Base-by-base conservation (phyloP, 1,140 invertebrate species). In the Neocloeon triangulifer region DNA sequence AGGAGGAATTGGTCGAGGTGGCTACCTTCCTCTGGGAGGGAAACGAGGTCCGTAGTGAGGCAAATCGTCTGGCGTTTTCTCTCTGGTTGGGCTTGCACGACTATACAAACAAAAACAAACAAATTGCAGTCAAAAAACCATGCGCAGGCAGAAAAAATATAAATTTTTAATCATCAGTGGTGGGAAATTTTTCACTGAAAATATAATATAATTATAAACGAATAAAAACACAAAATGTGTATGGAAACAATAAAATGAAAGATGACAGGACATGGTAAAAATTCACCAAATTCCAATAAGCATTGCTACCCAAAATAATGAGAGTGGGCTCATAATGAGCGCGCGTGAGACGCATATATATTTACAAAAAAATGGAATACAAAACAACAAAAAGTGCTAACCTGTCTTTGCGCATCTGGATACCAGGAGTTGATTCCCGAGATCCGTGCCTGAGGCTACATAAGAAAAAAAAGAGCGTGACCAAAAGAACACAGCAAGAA, bases 31-130 rank as follows among this genome's bases (percentile, higher is more conserved):
- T 64, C 66, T 70, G 28, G 75, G 64, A 59, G 75, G 73, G 60
- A 86, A 86, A 50, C 77, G 58, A 33, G 81, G 80, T 40, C 79
- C 80, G 55, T 77, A 76, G 60, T 84, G 79, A 38, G 76, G 79
- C 54, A 79, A 66, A 40, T 49, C 46, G 42, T 45, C 47, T n/a
- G 44, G 44, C 10, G 81, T 76, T 35, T 49, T 38, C 52, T 86
- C 79, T 46, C 76, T 68, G 43, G 71, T 73, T 39, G 78, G 74
- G 57, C 77, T 82, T 58, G 67, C 57, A 52, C 75, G 76, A 66
- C 76, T 82, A 66, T 55, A 64, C 56, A 59, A 61, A 50, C 61
- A 36, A 43, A 40, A 33, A 36, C 31, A 39, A 37, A 27, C 35
- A 43, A 23, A 59, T 55, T 60, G 53, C 49, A 56, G 55, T 61